phyloP scores from a whole-genome alignment of 2,113 vertebrate species.

The Tretioscincus oriximinensis region DNA sequence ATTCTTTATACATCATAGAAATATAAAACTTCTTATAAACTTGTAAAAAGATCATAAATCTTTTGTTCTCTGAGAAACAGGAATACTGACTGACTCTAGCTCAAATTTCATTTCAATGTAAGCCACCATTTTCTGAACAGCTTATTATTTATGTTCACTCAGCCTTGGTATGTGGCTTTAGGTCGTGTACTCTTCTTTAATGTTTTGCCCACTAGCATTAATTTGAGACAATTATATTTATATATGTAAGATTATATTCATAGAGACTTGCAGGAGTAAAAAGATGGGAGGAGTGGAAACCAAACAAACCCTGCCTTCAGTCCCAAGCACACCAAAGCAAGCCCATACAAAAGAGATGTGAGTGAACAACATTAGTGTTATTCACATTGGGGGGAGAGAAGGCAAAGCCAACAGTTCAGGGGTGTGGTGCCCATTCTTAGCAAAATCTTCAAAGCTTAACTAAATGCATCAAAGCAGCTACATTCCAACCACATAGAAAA shows the following conservation, averaged over 20 bases:
- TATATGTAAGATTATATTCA: slow-evolving; percentile 6
- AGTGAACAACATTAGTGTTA: slow-evolving; percentile 10
- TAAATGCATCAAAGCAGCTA: slow-evolving; percentile 18
- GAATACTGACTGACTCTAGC: slow-evolving; percentile 4
- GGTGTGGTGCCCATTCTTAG: slow-evolving; percentile 14
- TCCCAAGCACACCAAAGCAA: neutral
- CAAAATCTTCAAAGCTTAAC: slow-evolving; percentile 4
- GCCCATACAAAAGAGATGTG: neutral
- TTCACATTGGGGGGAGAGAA: neutral
- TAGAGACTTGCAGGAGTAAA: neutral
- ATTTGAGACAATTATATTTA: slow-evolving; percentile 22
- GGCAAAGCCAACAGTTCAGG: neutral
- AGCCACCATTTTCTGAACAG: slow-evolving; percentile 2
- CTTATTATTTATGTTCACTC: slow-evolving; percentile 13
- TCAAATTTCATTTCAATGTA: slow-evolving; percentile 14
- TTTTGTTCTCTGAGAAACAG: neutral
- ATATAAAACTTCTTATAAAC: neutral
- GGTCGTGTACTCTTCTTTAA: neutral
- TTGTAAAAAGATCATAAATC: neutral
- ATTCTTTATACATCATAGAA: neutral
- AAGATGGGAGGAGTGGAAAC: neutral
- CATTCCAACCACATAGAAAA: slow-evolving; percentile 11
- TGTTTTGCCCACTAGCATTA: neutral
- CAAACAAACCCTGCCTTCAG: neutral
- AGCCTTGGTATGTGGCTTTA: slow-evolving; percentile 9